Conservation (phyloP, 2,888 invertebrate genomes). For the Frankliniella fusca region DNA sequence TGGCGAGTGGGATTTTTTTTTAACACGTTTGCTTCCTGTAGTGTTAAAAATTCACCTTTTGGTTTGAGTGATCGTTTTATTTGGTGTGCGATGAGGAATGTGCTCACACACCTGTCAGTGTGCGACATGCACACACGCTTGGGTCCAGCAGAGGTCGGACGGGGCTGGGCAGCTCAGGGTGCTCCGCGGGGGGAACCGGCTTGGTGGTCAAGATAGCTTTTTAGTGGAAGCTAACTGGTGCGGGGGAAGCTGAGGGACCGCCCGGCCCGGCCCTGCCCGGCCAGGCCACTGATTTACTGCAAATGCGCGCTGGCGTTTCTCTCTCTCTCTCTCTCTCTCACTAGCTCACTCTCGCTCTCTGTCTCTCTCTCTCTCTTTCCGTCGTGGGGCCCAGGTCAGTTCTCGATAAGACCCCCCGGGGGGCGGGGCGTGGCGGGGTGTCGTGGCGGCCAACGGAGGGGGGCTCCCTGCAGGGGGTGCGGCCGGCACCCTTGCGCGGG, state of each 20-base stretch:
- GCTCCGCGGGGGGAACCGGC: background rate
- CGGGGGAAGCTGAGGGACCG: background rate
- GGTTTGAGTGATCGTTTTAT: too few species aligned
- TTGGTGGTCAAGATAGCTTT: slow-evolving; percentile 6
- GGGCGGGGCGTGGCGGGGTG: background rate
- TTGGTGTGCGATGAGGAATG: too few species aligned
- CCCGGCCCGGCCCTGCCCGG: background rate
- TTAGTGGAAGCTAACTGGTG: slow-evolving; percentile 17
- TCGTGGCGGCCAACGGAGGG: background rate
- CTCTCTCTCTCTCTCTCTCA: background rate
- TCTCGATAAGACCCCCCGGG: slow-evolving; percentile 18
- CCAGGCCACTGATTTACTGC: slow-evolving; percentile 11
- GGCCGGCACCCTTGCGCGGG: background rate
- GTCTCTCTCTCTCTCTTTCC: background rate
- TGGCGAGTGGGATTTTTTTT: too few species aligned
- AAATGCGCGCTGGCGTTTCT: background rate
- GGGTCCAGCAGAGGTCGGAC: background rate
- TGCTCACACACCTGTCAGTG: too few species aligned
- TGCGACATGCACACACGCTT: too few species aligned
- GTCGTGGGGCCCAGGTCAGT: background rate
- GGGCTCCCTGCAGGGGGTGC: background rate
- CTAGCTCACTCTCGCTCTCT: too few species aligned
- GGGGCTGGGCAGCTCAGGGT: background rate
- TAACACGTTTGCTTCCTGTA: too few species aligned
- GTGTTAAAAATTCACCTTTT: too few species aligned